Evolutionary conservation across 2,113 vertebrate genomes (phyloP).

Genomic region (Apaloderma vittatum): DNA sequence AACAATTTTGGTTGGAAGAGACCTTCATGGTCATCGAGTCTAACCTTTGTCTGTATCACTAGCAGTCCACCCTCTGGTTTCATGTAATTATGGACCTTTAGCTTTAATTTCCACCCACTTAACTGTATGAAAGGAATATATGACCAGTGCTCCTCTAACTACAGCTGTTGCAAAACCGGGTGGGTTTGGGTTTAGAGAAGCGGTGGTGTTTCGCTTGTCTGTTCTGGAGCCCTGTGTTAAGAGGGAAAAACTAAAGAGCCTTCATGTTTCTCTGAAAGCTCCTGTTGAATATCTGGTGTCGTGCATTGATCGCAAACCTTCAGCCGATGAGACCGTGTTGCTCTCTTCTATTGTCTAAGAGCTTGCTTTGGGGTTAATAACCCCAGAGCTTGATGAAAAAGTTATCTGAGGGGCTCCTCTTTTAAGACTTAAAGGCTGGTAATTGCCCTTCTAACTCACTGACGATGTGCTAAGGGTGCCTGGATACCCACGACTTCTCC

Average conservation of each 20-base stretch:
- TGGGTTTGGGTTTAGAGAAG: not conserved
- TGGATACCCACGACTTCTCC: rapidly evolving
- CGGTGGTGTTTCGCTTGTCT: not conserved
- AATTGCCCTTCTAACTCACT: rapidly evolving
- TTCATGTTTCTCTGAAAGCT: rapidly evolving
- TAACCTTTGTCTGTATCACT: no score
- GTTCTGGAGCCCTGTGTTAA: not conserved
- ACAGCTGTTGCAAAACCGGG: not conserved
- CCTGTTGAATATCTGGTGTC: not conserved
- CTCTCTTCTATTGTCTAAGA: not conserved
- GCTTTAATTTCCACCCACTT: no score
- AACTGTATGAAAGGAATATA: no score
- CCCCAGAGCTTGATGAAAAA: not conserved
- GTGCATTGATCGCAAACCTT: not conserved
- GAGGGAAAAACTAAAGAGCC: no score
- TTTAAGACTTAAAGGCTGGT: not conserved
- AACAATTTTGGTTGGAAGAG: no score
- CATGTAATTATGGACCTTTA: no score
- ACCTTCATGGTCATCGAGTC: no score
- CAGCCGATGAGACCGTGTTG: not conserved
- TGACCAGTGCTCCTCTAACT: not conserved
- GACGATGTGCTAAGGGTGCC: not conserved
- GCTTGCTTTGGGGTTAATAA: not conserved
- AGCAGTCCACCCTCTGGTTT: no score
- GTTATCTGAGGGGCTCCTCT: not conserved